Evolutionary conservation across 2,113 vertebrate genomes (phyloP).

Genomic region (Platichthys stellatus): DNA sequence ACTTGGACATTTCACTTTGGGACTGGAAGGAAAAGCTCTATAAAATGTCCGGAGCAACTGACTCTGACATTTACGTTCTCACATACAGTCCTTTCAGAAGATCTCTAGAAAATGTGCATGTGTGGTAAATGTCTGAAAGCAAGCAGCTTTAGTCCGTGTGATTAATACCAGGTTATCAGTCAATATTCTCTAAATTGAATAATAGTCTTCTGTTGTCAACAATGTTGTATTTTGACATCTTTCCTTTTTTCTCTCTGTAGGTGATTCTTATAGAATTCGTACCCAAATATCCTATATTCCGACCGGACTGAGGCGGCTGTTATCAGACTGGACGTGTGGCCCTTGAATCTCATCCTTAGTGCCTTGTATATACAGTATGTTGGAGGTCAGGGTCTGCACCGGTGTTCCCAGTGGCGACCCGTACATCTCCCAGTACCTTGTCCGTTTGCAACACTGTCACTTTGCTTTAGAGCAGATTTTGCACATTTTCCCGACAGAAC

Average conservation of each 20-base stretch:
- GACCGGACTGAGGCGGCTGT: conserved; percentile 93
- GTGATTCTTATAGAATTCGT: conserved; percentile 99
- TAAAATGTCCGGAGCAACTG: too few species aligned
- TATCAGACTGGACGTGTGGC: conserved; percentile 80
- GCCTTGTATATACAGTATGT: conserved; percentile 94
- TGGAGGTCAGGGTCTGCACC: conserved; percentile 90
- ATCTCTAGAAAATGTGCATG: too few species aligned
- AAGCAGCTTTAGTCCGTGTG: too few species aligned
- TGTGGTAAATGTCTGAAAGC: too few species aligned
- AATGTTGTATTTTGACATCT: background rate
- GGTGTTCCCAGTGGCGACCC: conserved; percentile 74
- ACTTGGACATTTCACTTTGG: too few species aligned
- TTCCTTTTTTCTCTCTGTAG: conserved; percentile 79
- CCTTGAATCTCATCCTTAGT: conserved; percentile 96
- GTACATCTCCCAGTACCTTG: conserved; percentile 75
- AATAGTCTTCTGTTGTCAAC: background rate
- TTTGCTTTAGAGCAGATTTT: conserved; percentile 93
- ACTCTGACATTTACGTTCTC: too few species aligned
- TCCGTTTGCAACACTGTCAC: conserved; percentile 83
- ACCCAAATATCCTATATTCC: conserved; percentile 99
- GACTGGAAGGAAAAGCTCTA: too few species aligned
- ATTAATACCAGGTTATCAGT: too few species aligned
- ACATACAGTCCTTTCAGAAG: too few species aligned
- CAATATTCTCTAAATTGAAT: background rate
- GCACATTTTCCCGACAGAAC: conserved; percentile 89